These are phyloP conservation scores for Ciconia maguari DNA, from an alignment of 2,113 vertebrate species.

Conservation along the genomic window DNA sequence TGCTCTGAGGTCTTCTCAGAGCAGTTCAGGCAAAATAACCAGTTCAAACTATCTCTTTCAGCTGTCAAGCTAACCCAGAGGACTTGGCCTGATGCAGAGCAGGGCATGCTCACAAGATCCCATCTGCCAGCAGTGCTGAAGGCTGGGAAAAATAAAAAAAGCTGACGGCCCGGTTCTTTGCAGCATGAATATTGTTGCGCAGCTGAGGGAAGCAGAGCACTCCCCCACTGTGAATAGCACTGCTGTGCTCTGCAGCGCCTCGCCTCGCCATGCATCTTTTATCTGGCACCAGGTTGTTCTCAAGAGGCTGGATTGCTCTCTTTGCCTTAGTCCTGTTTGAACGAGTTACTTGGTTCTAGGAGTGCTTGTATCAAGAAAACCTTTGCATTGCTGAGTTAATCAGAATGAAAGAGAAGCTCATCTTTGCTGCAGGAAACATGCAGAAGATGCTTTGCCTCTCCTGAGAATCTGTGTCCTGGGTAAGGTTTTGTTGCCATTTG, in stretches of 20 bases:
- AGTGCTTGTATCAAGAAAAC: neutral
- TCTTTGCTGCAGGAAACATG: neutral
- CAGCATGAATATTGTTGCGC: accelerated
- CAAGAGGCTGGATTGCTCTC: neutral
- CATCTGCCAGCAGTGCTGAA: neutral
- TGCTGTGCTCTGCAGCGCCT: neutral
- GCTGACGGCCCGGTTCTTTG: neutral
- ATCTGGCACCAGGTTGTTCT: neutral
- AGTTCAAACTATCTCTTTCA: neutral
- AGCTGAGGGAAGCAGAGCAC: neutral
- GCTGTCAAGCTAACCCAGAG: neutral
- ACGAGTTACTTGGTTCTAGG: neutral
- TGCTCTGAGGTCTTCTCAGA: neutral
- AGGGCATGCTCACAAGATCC: neutral
- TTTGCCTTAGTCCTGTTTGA: neutral
- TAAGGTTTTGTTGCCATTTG: neutral
- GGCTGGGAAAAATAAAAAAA: neutral
- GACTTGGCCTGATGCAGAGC: neutral
- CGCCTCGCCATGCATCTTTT: neutral
- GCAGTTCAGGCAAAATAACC: neutral
- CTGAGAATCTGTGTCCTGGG: neutral
- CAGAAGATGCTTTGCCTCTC: neutral
- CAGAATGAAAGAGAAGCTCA: neutral
- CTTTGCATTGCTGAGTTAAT: neutral
- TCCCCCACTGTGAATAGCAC: neutral